Percentiles rank a stretch among this genome's conserved stretches.
Conservation (phyloP, 2,888 invertebrate species). For the Ectemnius cavifrons region DNA sequence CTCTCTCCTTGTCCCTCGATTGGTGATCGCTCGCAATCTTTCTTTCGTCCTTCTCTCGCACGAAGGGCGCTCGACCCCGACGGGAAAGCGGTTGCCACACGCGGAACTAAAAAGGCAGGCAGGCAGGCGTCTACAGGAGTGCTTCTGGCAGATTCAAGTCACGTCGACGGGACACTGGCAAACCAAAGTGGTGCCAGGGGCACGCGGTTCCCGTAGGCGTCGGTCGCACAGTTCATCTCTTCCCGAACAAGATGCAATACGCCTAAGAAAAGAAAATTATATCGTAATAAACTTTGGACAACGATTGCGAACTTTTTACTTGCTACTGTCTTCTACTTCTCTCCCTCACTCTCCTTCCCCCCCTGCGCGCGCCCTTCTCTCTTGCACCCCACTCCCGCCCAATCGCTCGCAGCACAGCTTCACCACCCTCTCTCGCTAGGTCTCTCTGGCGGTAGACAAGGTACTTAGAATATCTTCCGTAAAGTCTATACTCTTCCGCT, state of each 20-base stretch:
- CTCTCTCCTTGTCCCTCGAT: slow-evolving; percentile 4
- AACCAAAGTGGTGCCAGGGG: not conserved
- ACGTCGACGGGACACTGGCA: too few relatives aligned
- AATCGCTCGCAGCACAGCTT: too few relatives aligned
- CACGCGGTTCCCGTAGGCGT: slow-evolving; percentile 13
- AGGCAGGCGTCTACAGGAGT: not conserved
- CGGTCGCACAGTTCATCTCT: not conserved
- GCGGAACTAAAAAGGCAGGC: not conserved
- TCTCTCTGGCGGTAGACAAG: slow-evolving; percentile 64
- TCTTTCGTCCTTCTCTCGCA: slow-evolving; percentile 6
- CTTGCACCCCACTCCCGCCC: not conserved
- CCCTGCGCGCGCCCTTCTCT: not conserved
- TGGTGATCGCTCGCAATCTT: slow-evolving; percentile 19
- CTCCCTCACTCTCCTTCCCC: slow-evolving; percentile 2
- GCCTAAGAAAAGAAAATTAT: slow-evolving; percentile 36
- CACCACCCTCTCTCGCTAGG: slow-evolving; percentile 10
- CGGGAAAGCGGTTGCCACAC: not conserved
- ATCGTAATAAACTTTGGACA: slow-evolving; percentile 45
- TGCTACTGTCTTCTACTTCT: not conserved
- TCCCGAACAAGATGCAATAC: slow-evolving; percentile 20
- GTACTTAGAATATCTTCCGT: slow-evolving; percentile 74
- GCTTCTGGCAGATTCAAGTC: too few relatives aligned
- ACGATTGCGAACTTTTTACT: slow-evolving; percentile 32
- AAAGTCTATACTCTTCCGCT: slow-evolving; percentile 66
- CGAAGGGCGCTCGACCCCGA: not conserved